Evolutionary conservation across 2,797 vertebrate species (phyloP).

Genomic region (Trichosurus vulpecula): DNA sequence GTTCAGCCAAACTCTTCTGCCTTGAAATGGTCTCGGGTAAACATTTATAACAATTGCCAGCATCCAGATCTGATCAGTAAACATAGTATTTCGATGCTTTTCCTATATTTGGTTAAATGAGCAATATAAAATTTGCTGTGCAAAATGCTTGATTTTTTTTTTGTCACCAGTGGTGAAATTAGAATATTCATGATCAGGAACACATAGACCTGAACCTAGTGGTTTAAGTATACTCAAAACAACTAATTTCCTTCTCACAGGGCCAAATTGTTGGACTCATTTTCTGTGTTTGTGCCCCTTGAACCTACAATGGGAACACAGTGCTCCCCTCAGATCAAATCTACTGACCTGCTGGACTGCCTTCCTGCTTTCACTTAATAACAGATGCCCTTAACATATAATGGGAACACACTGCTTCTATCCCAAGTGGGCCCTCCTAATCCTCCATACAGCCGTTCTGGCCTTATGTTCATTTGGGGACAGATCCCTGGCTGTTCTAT

Average conservation of each 20-base stretch:
- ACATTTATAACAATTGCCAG: background rate
- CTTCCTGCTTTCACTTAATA: background rate
- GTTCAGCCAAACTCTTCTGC: background rate
- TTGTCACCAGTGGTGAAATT: background rate
- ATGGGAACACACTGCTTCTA: background rate
- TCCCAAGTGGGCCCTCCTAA: background rate
- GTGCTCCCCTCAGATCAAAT: background rate
- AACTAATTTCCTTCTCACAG: background rate
- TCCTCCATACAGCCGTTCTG: background rate
- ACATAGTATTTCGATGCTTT: background rate
- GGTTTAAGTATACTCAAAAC: background rate
- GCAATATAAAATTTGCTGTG: background rate
- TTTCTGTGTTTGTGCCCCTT: background rate
- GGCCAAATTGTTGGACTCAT: background rate
- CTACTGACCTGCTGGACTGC: background rate
- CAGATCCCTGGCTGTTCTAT: background rate
- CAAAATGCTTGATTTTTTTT: background rate
- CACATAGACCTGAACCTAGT: background rate
- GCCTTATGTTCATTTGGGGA: background rate
- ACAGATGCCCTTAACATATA: conserved; percentile 1
- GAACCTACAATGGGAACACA: background rate
- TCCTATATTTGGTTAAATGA: background rate
- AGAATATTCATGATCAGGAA: background rate
- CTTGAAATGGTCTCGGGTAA: background rate
- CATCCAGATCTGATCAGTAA: background rate